phyloP scores from a whole-genome alignment of 2,888 invertebrate species.

The Dichetophora obliterata region DNA sequence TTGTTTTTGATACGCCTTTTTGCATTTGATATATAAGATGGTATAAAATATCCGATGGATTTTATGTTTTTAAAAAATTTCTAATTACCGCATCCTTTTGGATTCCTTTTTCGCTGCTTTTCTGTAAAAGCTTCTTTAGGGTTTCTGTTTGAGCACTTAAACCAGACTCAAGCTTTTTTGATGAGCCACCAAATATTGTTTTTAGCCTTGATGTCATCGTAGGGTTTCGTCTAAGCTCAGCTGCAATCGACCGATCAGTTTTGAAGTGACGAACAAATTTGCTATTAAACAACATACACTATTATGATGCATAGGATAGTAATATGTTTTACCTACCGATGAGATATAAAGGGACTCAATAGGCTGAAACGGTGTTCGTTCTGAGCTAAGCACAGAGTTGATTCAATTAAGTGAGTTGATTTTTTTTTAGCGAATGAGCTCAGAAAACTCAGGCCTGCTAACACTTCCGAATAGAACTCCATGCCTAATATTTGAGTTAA shows the following conservation, averaged over 20 bases:
- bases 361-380: conserved; percentile 47
- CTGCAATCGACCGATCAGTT: conserved; percentile 80
- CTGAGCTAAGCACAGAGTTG: conserved; percentile 33
- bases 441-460: neutral
- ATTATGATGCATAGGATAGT: neutral
- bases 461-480: neutral
- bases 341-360: conserved; percentile 49
- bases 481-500: neutral
- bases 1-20: no score
- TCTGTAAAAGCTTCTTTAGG: conserved; percentile 58
- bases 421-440: conserved; percentile 31
- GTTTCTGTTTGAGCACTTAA: conserved; percentile 59
- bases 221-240: conserved; percentile 81
- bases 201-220: conserved; percentile 77
- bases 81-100: conserved; percentile 54
- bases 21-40: no score
- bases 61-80: neutral
- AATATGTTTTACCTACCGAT: conserved; percentile 54
- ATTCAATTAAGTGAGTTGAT: conserved; percentile 48
- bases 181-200: conserved; percentile 62
- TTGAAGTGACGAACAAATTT: conserved; percentile 78
- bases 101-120: conserved; percentile 50
- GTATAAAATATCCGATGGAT: no score
- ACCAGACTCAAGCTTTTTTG: conserved; percentile 56
- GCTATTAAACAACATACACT: conserved; percentile 47